A percentile compares a stretch with the other conserved stretches of the same genome.
Evolutionary conservation across 37 sponge, comb jelly and placozoan genomes (phyloP).

Genomic region (Axinella damicornis): DNA sequence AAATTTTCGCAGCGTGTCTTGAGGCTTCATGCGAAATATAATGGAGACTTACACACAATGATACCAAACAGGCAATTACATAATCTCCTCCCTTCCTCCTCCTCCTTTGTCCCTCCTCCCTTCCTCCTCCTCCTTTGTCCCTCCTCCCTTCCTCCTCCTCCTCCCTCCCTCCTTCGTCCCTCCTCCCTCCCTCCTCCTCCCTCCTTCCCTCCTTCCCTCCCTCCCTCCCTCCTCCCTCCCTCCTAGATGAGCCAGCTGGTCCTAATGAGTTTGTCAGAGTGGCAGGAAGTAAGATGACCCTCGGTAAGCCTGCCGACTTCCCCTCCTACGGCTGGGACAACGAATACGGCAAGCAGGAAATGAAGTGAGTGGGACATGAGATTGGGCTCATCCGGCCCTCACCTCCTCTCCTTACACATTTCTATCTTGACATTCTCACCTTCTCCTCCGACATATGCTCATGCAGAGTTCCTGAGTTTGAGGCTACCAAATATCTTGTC

Average conservation of each 20-base stretch:
- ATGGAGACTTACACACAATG: too few relatives aligned
- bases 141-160: too few relatives aligned
- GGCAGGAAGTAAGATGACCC: constrained; percentile 46
- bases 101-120: too few relatives aligned
- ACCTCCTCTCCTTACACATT: neutral
- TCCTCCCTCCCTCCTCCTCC: too few relatives aligned
- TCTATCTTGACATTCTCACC: too few relatives aligned
- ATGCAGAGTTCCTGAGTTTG: constrained; percentile 84
- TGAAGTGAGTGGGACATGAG: constrained; percentile 65
- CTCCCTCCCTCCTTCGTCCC: too few relatives aligned
- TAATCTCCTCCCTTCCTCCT: too few relatives aligned
- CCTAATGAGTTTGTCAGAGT: constrained; percentile 74
- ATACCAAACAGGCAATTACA: too few relatives aligned
- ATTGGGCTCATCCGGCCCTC: too few relatives aligned
- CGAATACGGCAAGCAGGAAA: constrained; percentile 75
- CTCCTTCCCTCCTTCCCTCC: neutral
- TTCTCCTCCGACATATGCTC: neutral
- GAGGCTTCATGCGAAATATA: too few relatives aligned
- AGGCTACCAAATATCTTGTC: constrained; percentile 74
- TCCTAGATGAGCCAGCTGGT: constrained; percentile 51
- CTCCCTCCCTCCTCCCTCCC: neutral
- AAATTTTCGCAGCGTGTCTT: too few relatives aligned
- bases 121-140: too few relatives aligned
- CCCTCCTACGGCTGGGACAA: constrained; percentile 96
- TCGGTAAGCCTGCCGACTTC: constrained; percentile 87